These are phyloP conservation scores for Trypoxylon attenuatum DNA, from an alignment of 2,888 invertebrate genomes.

Conservation along the genomic window DNA sequence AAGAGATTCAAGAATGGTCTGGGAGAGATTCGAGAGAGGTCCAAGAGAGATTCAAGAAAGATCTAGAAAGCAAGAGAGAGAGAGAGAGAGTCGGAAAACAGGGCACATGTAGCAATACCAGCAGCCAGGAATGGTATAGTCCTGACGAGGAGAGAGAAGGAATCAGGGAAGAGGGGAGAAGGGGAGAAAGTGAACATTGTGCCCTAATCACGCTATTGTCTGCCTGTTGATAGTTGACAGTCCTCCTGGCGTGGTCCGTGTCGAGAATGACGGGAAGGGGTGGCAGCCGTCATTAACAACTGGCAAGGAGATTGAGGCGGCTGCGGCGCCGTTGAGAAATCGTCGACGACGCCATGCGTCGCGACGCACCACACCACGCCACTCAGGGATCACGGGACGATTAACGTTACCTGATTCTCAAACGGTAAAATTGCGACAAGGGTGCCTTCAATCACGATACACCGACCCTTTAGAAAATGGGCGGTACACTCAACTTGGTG, in stretches of 20 bases:
- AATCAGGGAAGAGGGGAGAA: constrained; percentile 12
- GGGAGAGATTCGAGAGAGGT: no score
- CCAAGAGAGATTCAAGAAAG: no score
- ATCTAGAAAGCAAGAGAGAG: not conserved
- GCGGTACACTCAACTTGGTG: no score
- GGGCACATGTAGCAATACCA: no score
- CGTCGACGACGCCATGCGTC: not conserved
- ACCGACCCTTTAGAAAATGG: no score
- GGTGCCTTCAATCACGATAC: constrained; percentile 39
- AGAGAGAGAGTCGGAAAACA: no score
- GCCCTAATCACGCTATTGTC: constrained; percentile 67
- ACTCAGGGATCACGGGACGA: constrained; percentile 7
- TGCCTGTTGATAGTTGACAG: constrained; percentile 55
- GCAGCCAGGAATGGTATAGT: no score
- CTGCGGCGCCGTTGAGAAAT: not conserved
- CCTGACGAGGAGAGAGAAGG: constrained; percentile 9
- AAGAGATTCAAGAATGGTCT: no score
- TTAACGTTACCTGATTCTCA: constrained; percentile 38
- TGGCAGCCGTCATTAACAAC: constrained; percentile 29
- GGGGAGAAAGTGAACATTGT: constrained; percentile 49
- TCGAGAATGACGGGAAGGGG: constrained; percentile 32
- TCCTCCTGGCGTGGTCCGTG: constrained; percentile 30
- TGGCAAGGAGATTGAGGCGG: constrained; percentile 8
- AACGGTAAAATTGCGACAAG: constrained; percentile 40
- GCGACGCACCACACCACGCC: not conserved